Base-by-base conservation (phyloP, 1,140 invertebrate genomes). In the Sycophaga agraensis region DNA sequence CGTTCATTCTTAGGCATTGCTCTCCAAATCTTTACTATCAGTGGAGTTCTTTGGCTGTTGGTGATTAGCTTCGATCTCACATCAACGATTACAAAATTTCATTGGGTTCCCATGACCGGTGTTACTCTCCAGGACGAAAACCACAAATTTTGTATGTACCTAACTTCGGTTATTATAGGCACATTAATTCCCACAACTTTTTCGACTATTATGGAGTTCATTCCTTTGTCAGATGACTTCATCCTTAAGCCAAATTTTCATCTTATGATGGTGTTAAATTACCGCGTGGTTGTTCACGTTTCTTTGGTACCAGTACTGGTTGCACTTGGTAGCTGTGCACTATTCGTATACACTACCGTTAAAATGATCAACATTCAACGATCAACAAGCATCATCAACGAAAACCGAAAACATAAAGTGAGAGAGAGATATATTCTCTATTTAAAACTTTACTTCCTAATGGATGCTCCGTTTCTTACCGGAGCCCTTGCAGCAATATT, bases 51-150 rank as follows among this genome's bases (percentile, higher is more conserved):
- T 9, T 75, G 75, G 74, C 55, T 76, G 31, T 65, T 74, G 22
- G 60, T 72, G 22, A 71, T 75, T 50, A 74, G 74, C 51, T 67
- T 74, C 22, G 75, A 77, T 45, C 70, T 76, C 54, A 71, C 73
- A 2, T 54, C 72, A 14, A 67, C 67, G 7, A 76, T 76, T 34
- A 76, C 76, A 0, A 66, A 69, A 45, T 70, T 78, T 31, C 65
- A 66, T 35, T 75, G 68, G 70, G 46, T 59, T 4, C 70, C 69
- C 0, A 31, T 67, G 0, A 61, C 19, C 19, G 60, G 65, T 17
- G 31, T 45, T 1, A 69, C 66, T 12, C 50, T 48, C 2, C 35
- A 51, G 0, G 53, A 68, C 43, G 68, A 76, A 51, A 63, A 49
- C 40, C 63, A 62, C 31, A 76, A 78, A 63, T 73, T 72, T 57